Evolutionary conservation across 92 coral and sea anemone species (phyloP), one percentile per base, ranked within the genome.

Genomic region (Epizoanthus illoricatus): DNA sequence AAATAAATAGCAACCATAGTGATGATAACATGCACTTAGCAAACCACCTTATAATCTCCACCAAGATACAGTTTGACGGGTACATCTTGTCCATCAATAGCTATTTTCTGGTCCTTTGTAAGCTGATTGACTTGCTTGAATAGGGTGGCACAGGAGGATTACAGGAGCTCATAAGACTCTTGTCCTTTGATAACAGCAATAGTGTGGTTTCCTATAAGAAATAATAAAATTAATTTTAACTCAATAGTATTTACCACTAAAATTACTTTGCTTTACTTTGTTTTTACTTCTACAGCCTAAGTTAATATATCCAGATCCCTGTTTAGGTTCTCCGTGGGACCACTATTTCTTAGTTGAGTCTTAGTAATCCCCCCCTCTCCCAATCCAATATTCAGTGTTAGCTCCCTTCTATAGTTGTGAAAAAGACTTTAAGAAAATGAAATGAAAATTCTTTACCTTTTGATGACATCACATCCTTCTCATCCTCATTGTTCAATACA

Each of bases 21-120:
- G 55, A 47, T 47, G 55, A 47, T 47, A 5, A 47, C 7, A 47
- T 47, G 55, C 55, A 47, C 55, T 47, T 47, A 47, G 55, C 55
- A 49, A 4, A 49, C 55, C 55, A 84, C 88, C 91, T 88, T 88
- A 33, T 88, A 88, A 70, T 88, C 83, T 18, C 90, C 87, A 16
- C 85, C 87, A 67, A 87, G 69, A 87, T 68, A 75, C 9, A 87
- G 67, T 41, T 87, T 84, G 19, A 75, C 84, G 41, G 84, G 79
- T 13, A 83, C 75, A 75, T 76, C 52, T 7, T 61, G 59, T 19
- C 83, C 87, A 59, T 60, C 81, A 75, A 64, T n/a, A 68, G 69
- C 55, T 60, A 84, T 7, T 45, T 7, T 45, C 49, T 45, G 49
- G 7, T 45, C 18, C 40, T 87, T 65, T 15, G 75, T 74, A 7